Evolutionary conservation across 2,888 invertebrate genomes (phyloP).

Genomic region (Amphiduros pacificus): DNA sequence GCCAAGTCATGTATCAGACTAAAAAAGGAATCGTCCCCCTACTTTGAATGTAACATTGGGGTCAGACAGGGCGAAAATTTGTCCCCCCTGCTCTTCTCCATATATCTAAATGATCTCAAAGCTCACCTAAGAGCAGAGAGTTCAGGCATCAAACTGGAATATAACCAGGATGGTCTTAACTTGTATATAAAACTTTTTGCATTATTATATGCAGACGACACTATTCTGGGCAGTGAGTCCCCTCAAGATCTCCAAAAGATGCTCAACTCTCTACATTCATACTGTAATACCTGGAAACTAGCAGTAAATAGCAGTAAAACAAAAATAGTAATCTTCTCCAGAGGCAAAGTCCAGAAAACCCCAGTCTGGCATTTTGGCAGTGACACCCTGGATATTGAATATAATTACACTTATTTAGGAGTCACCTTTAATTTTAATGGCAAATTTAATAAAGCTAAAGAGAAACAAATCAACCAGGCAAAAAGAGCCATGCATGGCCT

Average conservation of each 20-base stretch:
- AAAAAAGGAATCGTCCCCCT: not conserved
- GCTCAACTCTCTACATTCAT: not conserved
- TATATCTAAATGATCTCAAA: constrained; percentile 4
- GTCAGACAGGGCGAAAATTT: not conserved
- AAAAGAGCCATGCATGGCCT: not conserved
- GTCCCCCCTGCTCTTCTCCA: not conserved
- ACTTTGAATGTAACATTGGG: not conserved
- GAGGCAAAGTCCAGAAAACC: not conserved
- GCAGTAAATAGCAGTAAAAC: not conserved
- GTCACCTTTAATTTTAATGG: not conserved
- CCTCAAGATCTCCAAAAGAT: not conserved
- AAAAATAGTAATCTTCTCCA: not conserved
- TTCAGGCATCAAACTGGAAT: not conserved
- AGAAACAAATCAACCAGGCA: not conserved
- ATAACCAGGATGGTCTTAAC: no score
- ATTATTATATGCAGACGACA: not conserved
- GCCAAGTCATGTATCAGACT: not conserved
- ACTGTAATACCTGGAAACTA: not conserved
- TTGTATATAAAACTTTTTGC: no score
- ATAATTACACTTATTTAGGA: not conserved
- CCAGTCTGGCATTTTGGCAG: not conserved
- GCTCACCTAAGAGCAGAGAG: not conserved
- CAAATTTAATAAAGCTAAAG: not conserved
- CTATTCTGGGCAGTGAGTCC: not conserved
- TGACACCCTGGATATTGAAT: not conserved